Base-by-base conservation (phyloP, 1,140 invertebrate species). In the Megalonaias nervosa region DNA sequence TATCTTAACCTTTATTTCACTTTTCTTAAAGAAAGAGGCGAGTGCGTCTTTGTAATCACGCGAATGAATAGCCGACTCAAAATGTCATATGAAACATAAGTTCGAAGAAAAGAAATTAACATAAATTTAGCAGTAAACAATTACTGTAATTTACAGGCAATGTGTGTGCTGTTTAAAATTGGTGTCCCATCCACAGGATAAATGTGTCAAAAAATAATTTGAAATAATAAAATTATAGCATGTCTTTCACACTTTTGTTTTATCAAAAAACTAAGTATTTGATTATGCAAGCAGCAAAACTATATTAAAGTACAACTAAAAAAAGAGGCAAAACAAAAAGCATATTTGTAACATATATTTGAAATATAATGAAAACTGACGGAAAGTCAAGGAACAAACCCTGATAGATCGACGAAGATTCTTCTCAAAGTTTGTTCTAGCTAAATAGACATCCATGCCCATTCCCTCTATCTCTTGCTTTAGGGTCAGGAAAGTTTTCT, bases 381-480 rank as follows among this genome's bases (percentile, higher is more conserved):
- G 17, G 55, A 17, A 5, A 9, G 48, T 23, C 57, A 16, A 21
- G 1, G 17, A 31, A 56, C 61, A 67, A 67, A 82, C 81, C 68
- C 74, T 74, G 19, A 82, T 71, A 19, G 77, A 74, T 59, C 31
- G 60, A 11, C 70, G 38, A n/a, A 82, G 73, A 11, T 69, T 67
- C 59, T 80, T 68, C 67, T 82, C 70, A 62, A 82, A 82, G 60
- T 80, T 72, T 26, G 77, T 80, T 69, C 80, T 75, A 17, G 69
- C 71, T 16, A 82, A 71, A 58, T 80, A 82, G 17, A 82, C 81
- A 64, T 79, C 73, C 72, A 79, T 75, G n/a, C 68, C 75, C 67
- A 82, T 80, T 6, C 70, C 67, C 11, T 64, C 57, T 11, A 82
- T n/a, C 1, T 48, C 66, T n/a, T 74, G 67, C 67, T 79, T 69